Evolutionary conservation across 2,888 invertebrate species (phyloP), one percentile per base, ranked within the genome.

Genomic region (Ichneumon xanthorius): DNA sequence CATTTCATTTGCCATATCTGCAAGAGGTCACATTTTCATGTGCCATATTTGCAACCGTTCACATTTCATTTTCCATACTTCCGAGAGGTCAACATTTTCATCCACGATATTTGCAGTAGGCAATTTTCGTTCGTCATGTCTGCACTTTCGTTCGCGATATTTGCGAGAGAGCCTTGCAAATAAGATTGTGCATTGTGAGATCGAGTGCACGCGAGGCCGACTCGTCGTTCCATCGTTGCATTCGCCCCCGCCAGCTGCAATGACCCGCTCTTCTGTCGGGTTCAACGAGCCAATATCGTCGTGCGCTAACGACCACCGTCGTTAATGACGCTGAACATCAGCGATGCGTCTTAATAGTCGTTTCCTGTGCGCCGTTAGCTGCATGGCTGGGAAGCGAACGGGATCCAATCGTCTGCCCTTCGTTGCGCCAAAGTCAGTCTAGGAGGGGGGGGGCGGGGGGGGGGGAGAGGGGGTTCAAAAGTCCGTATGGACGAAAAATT

Each of bases 241-340:
- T 26, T 22, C 58, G 22, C 4, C 22, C 58, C 58, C 58, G 26
- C 58, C 58, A 26, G 58, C 58, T 58, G 58, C 58, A 58, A 37
- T n/a, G 37, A 33, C 63, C 33, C 33, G 63, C 76, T 63, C 53
- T 14, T 16, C 50, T 72, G 65, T 16, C 40, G 78, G 65, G 72
- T 78, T 77, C 78, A 70, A 63, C 63, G 82, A 82, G 72, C 65
- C 82, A 70, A 82, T 77, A 82, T 82, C 72, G 82, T 55, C 65
- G 71, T 48, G n/a, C 50, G 50, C 75, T 81, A 81, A 81, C 81
- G 75, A 81, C 53, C 55, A n/a, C 67, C 71, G 30, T 58, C 78
- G 77, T 71, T 82, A 82, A 82, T 82, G 82, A 78, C 72, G 33
- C 77, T 68, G 72, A 82, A 82, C 82, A 78, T 77, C 63, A 37